Percentiles rank a stretch among this genome's conserved stretches.
Conservation (phyloP, 2,797 vertebrate species). For the Danio tinwini region DNA sequence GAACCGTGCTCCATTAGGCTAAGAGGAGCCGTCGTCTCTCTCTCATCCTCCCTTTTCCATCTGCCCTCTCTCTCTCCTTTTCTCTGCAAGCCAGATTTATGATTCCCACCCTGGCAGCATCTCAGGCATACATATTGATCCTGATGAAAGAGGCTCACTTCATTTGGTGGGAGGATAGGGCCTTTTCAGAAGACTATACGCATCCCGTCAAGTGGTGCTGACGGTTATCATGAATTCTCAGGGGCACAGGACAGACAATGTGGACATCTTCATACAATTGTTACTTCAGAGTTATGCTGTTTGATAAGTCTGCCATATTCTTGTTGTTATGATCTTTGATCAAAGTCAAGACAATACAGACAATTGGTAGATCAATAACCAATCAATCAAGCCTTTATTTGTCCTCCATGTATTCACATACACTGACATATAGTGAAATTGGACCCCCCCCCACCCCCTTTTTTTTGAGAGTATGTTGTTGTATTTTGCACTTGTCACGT, state of each 20-base stretch:
- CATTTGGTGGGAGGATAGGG: slow-evolving; percentile 58
- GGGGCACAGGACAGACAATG: background rate
- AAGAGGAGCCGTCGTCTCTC: slow-evolving; percentile 52
- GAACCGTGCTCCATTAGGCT: slow-evolving; percentile 65
- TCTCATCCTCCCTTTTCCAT: slow-evolving; percentile 33
- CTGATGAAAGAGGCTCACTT: slow-evolving; percentile 64
- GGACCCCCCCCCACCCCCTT: too few relatives aligned
- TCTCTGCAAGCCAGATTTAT: slow-evolving; percentile 58
- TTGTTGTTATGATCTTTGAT: background rate
- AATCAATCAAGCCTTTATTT: too few relatives aligned
- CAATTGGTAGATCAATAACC: too few relatives aligned
- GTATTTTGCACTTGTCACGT: too few relatives aligned
- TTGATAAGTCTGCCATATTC: background rate
- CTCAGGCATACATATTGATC: slow-evolving; percentile 62
- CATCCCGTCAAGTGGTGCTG: slow-evolving; percentile 47
- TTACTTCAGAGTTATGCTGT: background rate
- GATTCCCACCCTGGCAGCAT: slow-evolving; percentile 48
- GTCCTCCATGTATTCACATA: too few relatives aligned
- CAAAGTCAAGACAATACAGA: too few relatives aligned
- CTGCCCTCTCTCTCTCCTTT: slow-evolving; percentile 23
- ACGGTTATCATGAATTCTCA: slow-evolving; percentile 42
- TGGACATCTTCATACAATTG: background rate
- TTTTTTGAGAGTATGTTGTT: too few relatives aligned
- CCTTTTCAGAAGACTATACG: slow-evolving; percentile 56
- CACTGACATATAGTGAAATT: too few relatives aligned